These are phyloP conservation scores for Porites divaricata DNA, from an alignment of 92 coral and sea anemone species.

Conservation along the genomic window DNA sequence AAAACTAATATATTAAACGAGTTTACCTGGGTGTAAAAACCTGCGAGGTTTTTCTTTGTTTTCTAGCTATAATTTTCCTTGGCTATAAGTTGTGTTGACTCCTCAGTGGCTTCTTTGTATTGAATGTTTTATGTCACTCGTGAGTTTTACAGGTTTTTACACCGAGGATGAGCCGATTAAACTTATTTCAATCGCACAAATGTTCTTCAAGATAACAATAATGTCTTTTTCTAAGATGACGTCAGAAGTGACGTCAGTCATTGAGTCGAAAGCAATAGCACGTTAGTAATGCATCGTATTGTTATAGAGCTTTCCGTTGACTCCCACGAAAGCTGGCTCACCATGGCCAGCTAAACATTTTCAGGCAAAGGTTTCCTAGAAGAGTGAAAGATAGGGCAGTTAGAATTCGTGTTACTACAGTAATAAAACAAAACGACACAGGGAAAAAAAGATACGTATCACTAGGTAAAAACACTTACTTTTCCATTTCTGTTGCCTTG, in stretches of 20 bases:
- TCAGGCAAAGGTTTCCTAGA: conserved; percentile 42
- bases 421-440: neutral
- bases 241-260: no score
- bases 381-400: neutral
- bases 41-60: no score
- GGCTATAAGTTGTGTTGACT: no score
- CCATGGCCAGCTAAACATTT: conserved; percentile 20
- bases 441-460: neutral
- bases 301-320: conserved; percentile 5
- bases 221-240: neutral
- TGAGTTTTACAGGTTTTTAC: no score
- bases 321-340: neutral
- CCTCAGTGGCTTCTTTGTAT: no score
- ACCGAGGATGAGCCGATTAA: no score
- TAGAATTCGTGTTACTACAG: neutral
- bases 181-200: neutral
- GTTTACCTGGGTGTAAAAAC: no score
- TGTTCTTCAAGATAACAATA: neutral
- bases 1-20: no score
- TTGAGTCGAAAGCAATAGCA: neutral
- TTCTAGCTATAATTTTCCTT: no score
- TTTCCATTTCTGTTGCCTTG: conserved; percentile 48
- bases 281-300: neutral
- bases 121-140: no score
- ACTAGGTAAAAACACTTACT: conserved; percentile 18